Evolutionary conservation across 2,113 vertebrate genomes (phyloP).

Genomic region (Peucedramus taeniatus): DNA sequence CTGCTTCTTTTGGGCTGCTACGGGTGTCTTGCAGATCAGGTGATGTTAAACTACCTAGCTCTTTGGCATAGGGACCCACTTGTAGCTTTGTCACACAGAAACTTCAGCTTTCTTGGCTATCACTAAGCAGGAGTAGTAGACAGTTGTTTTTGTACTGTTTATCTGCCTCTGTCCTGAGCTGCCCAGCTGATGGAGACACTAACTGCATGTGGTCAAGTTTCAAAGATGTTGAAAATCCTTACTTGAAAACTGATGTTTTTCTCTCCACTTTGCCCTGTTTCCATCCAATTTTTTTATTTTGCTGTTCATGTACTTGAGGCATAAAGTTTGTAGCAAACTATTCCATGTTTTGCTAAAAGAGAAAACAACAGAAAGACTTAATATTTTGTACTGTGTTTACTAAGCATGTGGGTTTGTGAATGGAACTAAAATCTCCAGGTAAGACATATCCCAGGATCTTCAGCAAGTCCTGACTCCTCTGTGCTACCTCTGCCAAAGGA

Average conservation of each 20-base stretch:
- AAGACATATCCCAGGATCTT: neutral
- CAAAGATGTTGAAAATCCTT: neutral
- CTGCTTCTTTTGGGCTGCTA: neutral
- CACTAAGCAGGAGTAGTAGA: neutral
- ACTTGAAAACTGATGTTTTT: neutral
- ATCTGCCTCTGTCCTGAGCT: neutral
- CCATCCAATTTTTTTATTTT: neutral
- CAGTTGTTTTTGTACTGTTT: neutral
- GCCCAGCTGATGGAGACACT: neutral
- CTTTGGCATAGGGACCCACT: neutral
- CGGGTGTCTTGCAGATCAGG: neutral
- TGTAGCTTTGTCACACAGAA: neutral
- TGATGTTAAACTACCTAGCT: conserved; percentile 15
- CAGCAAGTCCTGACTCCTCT: neutral
- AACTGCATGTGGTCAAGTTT: neutral
- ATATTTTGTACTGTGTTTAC: neutral
- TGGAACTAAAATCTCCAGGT: neutral
- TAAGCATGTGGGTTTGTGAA: neutral
- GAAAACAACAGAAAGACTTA: neutral
- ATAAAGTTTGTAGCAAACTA: neutral
- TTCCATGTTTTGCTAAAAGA: neutral
- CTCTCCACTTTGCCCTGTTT: neutral
- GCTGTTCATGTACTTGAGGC: neutral
- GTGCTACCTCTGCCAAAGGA: neutral
- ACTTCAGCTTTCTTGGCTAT: neutral